These are phyloP conservation scores for Nannoperca australis DNA, from an alignment of 2,797 vertebrate genomes.

Conservation along the genomic window DNA sequence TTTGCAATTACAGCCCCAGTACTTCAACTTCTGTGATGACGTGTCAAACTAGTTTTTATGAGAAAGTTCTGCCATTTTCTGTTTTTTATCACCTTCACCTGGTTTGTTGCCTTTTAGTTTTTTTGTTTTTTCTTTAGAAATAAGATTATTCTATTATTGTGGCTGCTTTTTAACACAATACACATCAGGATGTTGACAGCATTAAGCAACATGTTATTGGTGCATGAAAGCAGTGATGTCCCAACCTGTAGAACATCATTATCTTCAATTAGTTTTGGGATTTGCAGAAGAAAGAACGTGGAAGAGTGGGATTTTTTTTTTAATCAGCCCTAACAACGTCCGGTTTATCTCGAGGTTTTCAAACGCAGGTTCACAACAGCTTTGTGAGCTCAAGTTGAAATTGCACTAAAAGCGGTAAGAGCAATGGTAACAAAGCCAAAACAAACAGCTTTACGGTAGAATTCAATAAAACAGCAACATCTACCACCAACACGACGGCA, in stretches of 20 bases:
- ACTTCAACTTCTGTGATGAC: neutral
- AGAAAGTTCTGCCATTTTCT: neutral
- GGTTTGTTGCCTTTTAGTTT: neutral
- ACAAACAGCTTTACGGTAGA: constrained; percentile 27
- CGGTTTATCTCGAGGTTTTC: neutral
- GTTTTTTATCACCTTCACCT: neutral
- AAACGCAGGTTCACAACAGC: neutral
- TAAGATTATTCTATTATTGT: neutral
- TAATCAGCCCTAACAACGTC: neutral
- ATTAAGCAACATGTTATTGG: too few relatives aligned
- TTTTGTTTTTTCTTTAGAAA: neutral
- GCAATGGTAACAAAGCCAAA: constrained; percentile 10
- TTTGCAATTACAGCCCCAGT: neutral
- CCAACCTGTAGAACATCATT: neutral
- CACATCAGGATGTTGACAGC: neutral
- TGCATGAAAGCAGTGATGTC: neutral
- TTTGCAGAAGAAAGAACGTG: neutral
- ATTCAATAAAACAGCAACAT: constrained; percentile 30
- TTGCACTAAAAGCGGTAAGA: constrained; percentile 1
- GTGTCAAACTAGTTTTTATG: neutral
- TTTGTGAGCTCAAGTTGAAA: neutral
- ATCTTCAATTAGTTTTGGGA: neutral
- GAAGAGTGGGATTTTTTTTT: neutral
- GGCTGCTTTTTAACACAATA: neutral
- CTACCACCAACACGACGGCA: constrained; percentile 18